A percentile compares a stretch with the other conserved stretches of the same genome.
These are phyloP conservation scores for Drosophila picticornis DNA, from an alignment of 2,888 invertebrate genomes.

Conservation along the genomic window DNA sequence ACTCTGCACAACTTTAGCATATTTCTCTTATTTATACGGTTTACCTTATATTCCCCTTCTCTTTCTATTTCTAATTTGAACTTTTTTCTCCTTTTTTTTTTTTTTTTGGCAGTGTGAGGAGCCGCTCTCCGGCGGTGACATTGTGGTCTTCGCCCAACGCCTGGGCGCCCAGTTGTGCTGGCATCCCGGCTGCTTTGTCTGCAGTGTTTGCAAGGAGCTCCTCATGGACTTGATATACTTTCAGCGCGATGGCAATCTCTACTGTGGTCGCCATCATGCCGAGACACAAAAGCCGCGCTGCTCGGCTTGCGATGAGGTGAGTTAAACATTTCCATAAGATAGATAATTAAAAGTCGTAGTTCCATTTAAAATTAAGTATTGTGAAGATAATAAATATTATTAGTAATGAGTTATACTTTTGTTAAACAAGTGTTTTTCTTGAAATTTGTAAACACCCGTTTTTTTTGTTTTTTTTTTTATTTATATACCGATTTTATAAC, in stretches of 20 bases:
- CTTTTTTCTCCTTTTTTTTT: conserved; percentile 39
- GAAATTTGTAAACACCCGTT: not conserved
- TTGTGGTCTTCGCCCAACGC: conserved; percentile 95
- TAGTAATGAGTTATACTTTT: not conserved
- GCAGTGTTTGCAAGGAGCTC: conserved; percentile 95
- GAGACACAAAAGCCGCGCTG: conserved; percentile 98
- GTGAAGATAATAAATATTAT: not conserved
- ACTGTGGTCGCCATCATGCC: conserved; percentile 98
- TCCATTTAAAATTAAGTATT: not conserved
- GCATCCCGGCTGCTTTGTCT: conserved; percentile 98
- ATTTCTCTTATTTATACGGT: conserved; percentile 69
- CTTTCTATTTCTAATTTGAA: not conserved
- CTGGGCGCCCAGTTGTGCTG: conserved; percentile 94
- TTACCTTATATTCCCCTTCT: conserved; percentile 23
- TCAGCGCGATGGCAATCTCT: conserved; percentile 94
- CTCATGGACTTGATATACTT: conserved; percentile 99
- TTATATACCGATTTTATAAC: too few relatives aligned
- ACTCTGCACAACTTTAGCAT: conserved; percentile 62
- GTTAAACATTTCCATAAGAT: conserved; percentile 22
- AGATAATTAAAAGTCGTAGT: conserved; percentile 1
- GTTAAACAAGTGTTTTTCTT: not conserved
- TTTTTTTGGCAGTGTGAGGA: conserved; percentile 91
- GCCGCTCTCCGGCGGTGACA: conserved; percentile 93
- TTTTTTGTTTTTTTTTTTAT: too few relatives aligned
- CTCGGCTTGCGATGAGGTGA: conserved; percentile 98